Evolutionary conservation across 2,797 vertebrate species (phyloP).

Genomic region (Cephalopachus bancanus): DNA sequence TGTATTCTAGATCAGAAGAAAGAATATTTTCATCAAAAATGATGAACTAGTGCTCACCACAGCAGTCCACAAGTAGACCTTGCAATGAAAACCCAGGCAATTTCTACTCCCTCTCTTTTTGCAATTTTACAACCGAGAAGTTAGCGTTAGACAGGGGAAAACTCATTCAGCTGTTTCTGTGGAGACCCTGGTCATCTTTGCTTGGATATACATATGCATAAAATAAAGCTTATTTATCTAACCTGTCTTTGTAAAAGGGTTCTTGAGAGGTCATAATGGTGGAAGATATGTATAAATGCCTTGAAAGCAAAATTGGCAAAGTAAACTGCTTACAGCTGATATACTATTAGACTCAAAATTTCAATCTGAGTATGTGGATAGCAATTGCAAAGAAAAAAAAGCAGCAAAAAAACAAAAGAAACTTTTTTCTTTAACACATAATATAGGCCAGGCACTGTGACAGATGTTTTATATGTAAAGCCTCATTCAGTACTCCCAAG

Average conservation of each 20-base stretch:
- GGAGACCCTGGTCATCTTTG: not conserved
- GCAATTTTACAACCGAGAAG: not conserved
- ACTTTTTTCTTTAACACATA: not conserved
- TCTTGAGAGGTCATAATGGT: not conserved
- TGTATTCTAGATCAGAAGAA: not conserved
- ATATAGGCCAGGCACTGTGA: not conserved
- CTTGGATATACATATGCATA: not conserved
- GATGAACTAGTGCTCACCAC: not conserved
- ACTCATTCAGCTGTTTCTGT: not conserved
- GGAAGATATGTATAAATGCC: not conserved
- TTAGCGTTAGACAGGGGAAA: not conserved
- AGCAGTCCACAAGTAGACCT: not conserved
- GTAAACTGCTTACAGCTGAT: not conserved
- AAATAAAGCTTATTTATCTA: constrained; percentile 51
- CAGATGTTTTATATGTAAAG: not conserved
- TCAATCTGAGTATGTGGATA: not conserved
- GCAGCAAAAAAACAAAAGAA: not conserved
- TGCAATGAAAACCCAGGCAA: not conserved
- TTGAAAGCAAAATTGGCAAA: not conserved
- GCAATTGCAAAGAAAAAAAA: not conserved
- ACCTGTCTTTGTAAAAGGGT: not conserved
- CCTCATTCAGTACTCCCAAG: not conserved
- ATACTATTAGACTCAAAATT: not conserved
- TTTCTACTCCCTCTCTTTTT: not conserved
- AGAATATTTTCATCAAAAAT: not conserved